phyloP scores from a whole-genome alignment of 2,113 vertebrate species.

The Elaphurus davidianus region DNA sequence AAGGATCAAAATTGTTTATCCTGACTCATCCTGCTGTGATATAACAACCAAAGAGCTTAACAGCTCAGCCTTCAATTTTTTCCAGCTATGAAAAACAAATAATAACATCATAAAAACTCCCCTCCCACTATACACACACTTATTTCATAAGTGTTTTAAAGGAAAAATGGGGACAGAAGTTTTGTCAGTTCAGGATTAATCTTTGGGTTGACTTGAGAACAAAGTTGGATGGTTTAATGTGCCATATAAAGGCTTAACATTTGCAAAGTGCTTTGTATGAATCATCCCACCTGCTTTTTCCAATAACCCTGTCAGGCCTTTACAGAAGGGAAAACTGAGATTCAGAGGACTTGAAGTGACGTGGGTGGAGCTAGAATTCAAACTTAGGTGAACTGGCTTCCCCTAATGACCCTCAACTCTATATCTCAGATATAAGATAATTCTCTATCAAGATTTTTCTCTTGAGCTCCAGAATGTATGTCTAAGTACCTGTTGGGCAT shows the following conservation, averaged over 20 bases:
- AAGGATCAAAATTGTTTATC: conserved; percentile 24
- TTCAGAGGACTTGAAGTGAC: not conserved
- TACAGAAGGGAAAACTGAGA: not conserved
- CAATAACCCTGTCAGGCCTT: not conserved
- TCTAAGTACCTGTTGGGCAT: not conserved
- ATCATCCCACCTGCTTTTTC: not conserved
- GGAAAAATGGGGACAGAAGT: not conserved
- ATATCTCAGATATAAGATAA: not conserved
- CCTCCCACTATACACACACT: not conserved
- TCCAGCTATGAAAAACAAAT: conserved; percentile 31
- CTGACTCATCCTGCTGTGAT: conserved; percentile 7
- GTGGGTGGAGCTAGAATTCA: not conserved
- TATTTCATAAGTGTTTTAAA: not conserved
- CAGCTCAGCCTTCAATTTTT: not conserved
- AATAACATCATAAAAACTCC: not conserved
- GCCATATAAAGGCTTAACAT: not conserved
- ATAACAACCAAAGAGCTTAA: not conserved
- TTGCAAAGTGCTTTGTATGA: not conserved
- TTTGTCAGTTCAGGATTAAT: conserved; percentile 24
- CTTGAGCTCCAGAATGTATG: not conserved
- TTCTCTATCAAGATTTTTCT: not conserved
- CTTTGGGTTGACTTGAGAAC: conserved; percentile 21
- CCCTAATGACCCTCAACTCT: not conserved
- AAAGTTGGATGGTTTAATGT: conserved; percentile 3
- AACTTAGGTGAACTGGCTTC: not conserved